Percentiles rank a stretch among this genome's conserved stretches.
Evolutionary conservation across 2,888 invertebrate species (phyloP).

Genomic region (Hypolimnas misippus): DNA sequence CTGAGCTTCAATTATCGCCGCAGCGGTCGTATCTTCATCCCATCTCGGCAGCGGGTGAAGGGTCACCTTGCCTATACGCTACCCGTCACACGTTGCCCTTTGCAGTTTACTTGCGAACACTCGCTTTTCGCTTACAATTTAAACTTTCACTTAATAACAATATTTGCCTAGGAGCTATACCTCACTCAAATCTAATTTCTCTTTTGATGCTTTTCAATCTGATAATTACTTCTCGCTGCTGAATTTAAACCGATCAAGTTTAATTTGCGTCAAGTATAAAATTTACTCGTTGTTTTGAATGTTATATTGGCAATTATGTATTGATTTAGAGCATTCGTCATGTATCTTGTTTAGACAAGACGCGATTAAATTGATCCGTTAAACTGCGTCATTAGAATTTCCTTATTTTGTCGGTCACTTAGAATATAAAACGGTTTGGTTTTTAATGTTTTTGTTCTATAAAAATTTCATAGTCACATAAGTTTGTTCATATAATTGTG

Average conservation of each 20-base stretch:
- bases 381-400: neutral
- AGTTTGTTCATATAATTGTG: too few relatives aligned
- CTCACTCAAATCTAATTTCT: constrained; percentile 39
- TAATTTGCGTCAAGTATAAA: constrained; percentile 23
- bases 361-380: constrained; percentile 1
- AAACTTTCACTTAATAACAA: constrained; percentile 56
- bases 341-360: constrained; percentile 7
- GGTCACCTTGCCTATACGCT: constrained; percentile 52
- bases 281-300: neutral
- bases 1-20: constrained; percentile 48
- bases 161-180: constrained; percentile 46
- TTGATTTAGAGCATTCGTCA: constrained; percentile 23
- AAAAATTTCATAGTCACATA: too few relatives aligned
- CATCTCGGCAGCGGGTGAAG: constrained; percentile 45
- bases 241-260: constrained; percentile 30
- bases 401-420: constrained; percentile 4
- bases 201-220: constrained; percentile 43
- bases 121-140: constrained; percentile 54
- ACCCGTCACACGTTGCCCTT: constrained; percentile 52
- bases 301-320: constrained; percentile 12
- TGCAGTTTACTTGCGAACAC: constrained; percentile 48
- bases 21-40: constrained; percentile 51
- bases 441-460: too few relatives aligned
- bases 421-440: neutral
- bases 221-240: constrained; percentile 41